Conservation (phyloP, 2,113 vertebrate genomes). For the Caloenas nicobarica region DNA sequence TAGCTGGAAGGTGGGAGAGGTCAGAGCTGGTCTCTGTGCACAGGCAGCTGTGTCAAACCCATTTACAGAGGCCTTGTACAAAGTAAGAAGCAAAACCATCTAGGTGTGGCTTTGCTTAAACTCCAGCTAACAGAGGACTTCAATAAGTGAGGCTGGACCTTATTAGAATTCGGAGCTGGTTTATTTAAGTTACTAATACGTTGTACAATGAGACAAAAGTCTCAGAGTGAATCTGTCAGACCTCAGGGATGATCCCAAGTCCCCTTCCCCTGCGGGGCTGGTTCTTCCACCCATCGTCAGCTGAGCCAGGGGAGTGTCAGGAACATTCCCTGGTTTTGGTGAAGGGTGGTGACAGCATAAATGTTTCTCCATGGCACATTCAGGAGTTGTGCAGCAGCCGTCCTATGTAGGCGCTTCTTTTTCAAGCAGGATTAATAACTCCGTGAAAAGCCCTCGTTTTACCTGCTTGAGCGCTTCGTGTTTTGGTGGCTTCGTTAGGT, state of each 20-base stretch:
- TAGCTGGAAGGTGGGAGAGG: neutral
- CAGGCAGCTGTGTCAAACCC: neutral
- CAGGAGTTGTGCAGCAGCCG: neutral
- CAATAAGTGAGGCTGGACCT: neutral
- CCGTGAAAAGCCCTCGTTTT: rapidly evolving
- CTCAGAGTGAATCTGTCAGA: rapidly evolving
- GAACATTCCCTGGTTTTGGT: rapidly evolving
- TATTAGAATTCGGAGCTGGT: neutral
- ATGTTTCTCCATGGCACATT: rapidly evolving
- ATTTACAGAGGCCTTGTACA: neutral
- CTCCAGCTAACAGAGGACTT: neutral
- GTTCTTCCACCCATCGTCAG: rapidly evolving
- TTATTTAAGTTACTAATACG: neutral
- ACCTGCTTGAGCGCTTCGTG: neutral
- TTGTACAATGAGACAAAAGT: neutral
- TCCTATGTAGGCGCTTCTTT: neutral
- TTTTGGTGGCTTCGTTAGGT: neutral
- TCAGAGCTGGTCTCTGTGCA: neutral
- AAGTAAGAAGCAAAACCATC: neutral
- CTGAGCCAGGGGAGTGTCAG: neutral
- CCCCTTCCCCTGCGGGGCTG: neutral
- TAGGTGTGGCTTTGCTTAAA: neutral
- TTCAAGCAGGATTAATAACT: neutral
- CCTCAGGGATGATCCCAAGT: neutral
- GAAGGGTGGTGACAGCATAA: rapidly evolving